Conservation (phyloP, 2,888 invertebrate species). For the Scaptomyza polygonia region DNA sequence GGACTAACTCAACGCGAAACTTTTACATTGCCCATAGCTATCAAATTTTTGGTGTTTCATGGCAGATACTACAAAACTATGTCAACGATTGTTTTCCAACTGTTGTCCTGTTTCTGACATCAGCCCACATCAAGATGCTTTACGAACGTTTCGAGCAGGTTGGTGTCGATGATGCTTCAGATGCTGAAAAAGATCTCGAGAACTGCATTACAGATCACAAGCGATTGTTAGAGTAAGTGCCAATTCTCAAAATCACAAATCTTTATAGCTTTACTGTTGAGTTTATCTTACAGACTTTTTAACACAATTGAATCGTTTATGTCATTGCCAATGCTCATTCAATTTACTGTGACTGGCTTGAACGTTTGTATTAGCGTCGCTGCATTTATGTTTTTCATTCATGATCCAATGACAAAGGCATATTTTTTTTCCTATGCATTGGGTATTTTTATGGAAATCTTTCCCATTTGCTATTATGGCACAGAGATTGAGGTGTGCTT, state of each 20-base stretch:
- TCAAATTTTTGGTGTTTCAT: conserved; percentile 62
- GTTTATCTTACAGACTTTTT: conserved; percentile 44
- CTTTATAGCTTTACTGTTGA: background rate
- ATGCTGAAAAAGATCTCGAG: conserved; percentile 43
- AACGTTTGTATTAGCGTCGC: conserved; percentile 62
- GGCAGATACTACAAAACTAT: conserved; percentile 61
- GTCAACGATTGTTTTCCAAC: conserved; percentile 69
- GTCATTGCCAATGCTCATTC: conserved; percentile 71
- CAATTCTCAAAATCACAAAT: background rate
- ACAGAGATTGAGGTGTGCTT: conserved; percentile 61
- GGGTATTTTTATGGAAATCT: conserved; percentile 61
- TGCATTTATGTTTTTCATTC: conserved; percentile 60
- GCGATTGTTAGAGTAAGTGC: conserved; percentile 48
- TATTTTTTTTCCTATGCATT: conserved; percentile 62
- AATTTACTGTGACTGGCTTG: conserved; percentile 55
- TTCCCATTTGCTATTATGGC: conserved; percentile 74
- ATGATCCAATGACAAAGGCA: conserved; percentile 44
- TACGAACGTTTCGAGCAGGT: conserved; percentile 58
- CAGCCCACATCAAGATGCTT: conserved; percentile 66
- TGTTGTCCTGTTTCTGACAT: conserved; percentile 61
- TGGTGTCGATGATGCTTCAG: conserved; percentile 34
- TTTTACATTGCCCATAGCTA: conserved; percentile 64
- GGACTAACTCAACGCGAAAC: conserved; percentile 53
- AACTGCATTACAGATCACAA: conserved; percentile 72
- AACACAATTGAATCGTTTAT: conserved; percentile 58